Percentiles rank a stretch among this genome's conserved stretches.
Evolutionary conservation across 1,140 invertebrate species (phyloP).

Genomic region (Stegodyphus dumicola): DNA sequence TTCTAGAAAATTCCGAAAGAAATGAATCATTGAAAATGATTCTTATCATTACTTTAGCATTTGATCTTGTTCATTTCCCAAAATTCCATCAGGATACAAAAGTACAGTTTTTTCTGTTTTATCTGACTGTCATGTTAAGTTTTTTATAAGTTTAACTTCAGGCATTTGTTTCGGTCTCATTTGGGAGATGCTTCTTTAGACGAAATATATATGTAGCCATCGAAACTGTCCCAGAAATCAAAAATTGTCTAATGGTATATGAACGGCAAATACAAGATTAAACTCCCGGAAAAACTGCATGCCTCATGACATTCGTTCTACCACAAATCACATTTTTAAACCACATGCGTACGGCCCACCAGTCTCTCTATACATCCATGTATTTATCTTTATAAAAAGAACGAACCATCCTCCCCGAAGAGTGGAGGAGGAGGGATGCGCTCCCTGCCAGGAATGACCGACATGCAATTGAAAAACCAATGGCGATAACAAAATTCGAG

Average conservation of each 20-base stretch:
- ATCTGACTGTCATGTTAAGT: too few relatives aligned
- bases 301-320: slow-evolving; percentile 17
- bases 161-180: too few relatives aligned
- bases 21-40: too few relatives aligned
- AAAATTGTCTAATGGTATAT: slow-evolving; percentile 50
- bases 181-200: too few relatives aligned
- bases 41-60: too few relatives aligned
- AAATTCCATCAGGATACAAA: too few relatives aligned
- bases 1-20: too few relatives aligned
- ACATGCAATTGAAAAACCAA: slow-evolving; percentile 43
- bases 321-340: slow-evolving; percentile 40
- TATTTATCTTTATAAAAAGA: slow-evolving; percentile 54
- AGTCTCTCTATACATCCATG: slow-evolving; percentile 36
- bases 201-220: too few relatives aligned
- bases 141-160: too few relatives aligned
- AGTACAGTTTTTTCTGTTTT: too few relatives aligned
- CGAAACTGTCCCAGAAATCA: neutral
- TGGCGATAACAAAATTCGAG: slow-evolving; percentile 27
- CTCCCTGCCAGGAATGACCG: slow-evolving; percentile 41
- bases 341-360: slow-evolving; percentile 6
- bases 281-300: slow-evolving; percentile 9
- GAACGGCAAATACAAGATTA: slow-evolving; percentile 46
- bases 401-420: neutral
- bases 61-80: too few relatives aligned
- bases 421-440: slow-evolving; percentile 7